Conservation (phyloP, 2,888 invertebrate genomes). For the Deroplatys truncata region DNA sequence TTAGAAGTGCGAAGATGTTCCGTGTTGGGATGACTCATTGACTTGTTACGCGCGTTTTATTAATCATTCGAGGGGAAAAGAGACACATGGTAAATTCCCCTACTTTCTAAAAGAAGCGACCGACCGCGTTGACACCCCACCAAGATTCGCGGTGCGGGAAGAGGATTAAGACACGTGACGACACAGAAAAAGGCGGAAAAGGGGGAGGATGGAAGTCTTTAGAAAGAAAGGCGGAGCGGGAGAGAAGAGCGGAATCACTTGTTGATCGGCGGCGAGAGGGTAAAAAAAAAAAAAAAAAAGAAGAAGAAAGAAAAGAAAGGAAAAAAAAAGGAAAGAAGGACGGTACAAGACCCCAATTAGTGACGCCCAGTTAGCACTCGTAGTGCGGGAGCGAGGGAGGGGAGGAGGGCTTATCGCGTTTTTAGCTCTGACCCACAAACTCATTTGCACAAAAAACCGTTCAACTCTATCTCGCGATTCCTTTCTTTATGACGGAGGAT, state of each 20-base stretch:
- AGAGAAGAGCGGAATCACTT: constrained; percentile 20
- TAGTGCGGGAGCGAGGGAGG: background rate
- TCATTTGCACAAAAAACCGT: background rate
- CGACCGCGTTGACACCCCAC: background rate
- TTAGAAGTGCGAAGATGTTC: background rate
- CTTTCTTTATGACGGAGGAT: background rate
- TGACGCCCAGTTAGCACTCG: constrained; percentile 28
- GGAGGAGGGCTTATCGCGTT: background rate
- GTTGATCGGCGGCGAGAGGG: constrained; percentile 18
- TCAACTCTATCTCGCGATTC: background rate
- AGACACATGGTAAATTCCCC: background rate
- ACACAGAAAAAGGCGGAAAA: background rate
- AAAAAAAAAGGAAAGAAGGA: constrained; percentile 7
- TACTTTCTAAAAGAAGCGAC: background rate
- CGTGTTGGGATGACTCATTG: background rate
- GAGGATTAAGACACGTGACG: constrained; percentile 16
- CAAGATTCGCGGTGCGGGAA: background rate
- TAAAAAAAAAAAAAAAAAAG: background rate
- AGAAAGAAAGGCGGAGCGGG: background rate
- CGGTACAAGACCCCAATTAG: constrained; percentile 30
- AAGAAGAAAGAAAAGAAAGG: background rate
- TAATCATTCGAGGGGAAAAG: background rate
- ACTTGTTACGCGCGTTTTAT: background rate
- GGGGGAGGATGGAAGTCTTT: background rate
- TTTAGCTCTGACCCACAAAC: background rate